phyloP scores from a whole-genome alignment of 2,888 invertebrate genomes.

The Drosophila subsilvestris region DNA sequence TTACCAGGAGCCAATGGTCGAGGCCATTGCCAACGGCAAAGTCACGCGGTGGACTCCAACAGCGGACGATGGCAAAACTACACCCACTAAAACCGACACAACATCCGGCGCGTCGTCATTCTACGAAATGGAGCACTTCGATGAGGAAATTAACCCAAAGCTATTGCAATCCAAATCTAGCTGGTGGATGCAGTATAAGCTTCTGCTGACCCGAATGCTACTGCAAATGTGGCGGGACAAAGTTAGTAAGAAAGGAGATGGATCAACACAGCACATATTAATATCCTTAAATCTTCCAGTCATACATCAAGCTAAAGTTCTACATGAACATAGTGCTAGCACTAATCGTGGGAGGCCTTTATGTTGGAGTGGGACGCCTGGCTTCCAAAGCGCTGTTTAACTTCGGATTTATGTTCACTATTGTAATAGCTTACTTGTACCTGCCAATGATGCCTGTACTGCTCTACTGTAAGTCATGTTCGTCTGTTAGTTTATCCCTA shows the following conservation, averaged over 20 bases:
- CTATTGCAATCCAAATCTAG: conserved; percentile 86
- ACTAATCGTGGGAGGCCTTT: conserved; percentile 88
- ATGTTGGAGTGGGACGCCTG: conserved; percentile 90
- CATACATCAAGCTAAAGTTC: conserved; percentile 89
- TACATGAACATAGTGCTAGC: conserved; percentile 89
- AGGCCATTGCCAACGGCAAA: conserved; percentile 88
- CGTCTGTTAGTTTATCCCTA: neutral
- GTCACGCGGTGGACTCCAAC: conserved; percentile 85
- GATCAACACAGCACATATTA: conserved; percentile 42
- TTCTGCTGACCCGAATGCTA: conserved; percentile 89
- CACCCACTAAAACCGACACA: conserved; percentile 77
- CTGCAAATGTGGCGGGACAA: conserved; percentile 90
- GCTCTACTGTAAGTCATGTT: conserved; percentile 88
- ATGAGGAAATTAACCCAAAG: conserved; percentile 84
- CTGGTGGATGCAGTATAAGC: conserved; percentile 88
- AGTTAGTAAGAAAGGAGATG: conserved; percentile 82
- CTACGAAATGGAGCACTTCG: conserved; percentile 79
- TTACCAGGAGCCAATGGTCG: conserved; percentile 88
- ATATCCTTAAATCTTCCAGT: conserved; percentile 84
- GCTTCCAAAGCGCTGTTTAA: conserved; percentile 93
- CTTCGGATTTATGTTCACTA: conserved; percentile 93
- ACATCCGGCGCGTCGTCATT: conserved; percentile 80
- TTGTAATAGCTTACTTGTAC: conserved; percentile 91
- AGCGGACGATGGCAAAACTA: conserved; percentile 46
- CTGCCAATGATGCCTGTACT: conserved; percentile 93